Conservation (phyloP, 2,797 vertebrate genomes). For the Ammospiza maritima region DNA sequence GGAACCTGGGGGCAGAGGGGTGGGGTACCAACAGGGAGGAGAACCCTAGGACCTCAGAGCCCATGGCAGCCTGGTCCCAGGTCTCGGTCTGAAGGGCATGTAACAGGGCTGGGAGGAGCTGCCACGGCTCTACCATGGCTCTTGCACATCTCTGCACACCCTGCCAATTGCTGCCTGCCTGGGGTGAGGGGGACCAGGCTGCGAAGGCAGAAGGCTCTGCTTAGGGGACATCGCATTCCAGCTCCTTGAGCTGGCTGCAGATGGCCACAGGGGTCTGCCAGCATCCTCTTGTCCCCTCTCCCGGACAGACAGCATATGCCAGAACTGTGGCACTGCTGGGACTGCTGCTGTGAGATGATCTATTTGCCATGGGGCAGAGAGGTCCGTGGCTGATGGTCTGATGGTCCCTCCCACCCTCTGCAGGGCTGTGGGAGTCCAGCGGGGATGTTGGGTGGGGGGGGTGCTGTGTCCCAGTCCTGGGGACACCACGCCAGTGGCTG, state of each 20-base stretch:
- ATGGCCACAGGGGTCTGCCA: neutral
- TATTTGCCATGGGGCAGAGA: neutral
- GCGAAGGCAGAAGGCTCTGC: neutral
- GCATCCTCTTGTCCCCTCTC: neutral
- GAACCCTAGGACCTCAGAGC: neutral
- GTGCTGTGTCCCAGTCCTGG: neutral
- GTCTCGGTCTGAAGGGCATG: neutral
- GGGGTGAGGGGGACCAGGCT: neutral
- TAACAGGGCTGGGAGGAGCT: neutral
- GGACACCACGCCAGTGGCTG: rapidly evolving
- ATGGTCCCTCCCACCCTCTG: neutral
- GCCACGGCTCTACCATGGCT: neutral
- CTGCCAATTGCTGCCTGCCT: neutral
- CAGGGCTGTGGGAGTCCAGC: neutral
- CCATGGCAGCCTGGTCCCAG: neutral
- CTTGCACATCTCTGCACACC: neutral
- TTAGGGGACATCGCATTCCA: neutral
- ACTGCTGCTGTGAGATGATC: neutral
- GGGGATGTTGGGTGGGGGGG: neutral
- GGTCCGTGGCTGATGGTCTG: neutral
- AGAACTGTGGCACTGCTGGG: neutral
- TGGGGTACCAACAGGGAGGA: neutral
- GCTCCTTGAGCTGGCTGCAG: neutral
- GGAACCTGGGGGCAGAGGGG: neutral
- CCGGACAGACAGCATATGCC: neutral